phyloP scores from a whole-genome alignment of 1,140 invertebrate species.

The Nasonia giraulti region DNA sequence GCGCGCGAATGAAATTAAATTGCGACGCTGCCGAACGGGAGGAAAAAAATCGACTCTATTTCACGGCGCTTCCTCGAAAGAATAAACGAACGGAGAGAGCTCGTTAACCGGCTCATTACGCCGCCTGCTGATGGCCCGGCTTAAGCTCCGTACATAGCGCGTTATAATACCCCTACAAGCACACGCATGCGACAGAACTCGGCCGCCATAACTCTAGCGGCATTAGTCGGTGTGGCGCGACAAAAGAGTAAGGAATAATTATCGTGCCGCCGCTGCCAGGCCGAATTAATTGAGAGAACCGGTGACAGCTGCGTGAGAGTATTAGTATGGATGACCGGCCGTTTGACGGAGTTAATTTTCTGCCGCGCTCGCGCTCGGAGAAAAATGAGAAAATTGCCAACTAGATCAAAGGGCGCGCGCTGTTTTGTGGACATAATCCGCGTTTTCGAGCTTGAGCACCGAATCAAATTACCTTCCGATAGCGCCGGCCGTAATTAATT shows the following conservation, averaged over 20 bases:
- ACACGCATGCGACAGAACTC: background rate
- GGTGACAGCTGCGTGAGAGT: background rate
- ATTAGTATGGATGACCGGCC: constrained; percentile 10
- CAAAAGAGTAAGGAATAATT: constrained; percentile 34
- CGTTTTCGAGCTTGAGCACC: too few relatives aligned
- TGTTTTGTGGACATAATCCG: too few relatives aligned
- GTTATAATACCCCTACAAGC: background rate
- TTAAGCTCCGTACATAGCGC: background rate
- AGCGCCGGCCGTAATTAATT: too few relatives aligned
- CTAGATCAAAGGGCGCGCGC: too few relatives aligned
- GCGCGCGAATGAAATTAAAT: constrained; percentile 4
- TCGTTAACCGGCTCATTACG: constrained; percentile 31
- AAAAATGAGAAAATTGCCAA: background rate
- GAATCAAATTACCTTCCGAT: too few relatives aligned
- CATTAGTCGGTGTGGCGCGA: background rate
- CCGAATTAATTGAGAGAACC: constrained; percentile 4
- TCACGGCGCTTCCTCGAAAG: background rate
- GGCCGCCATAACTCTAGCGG: background rate
- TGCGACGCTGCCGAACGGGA: background rate
- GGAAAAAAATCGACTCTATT: constrained; percentile 8
- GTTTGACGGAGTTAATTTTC: background rate
- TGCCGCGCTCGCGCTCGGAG: background rate
- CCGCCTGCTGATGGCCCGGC: background rate
- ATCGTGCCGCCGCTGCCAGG: background rate
- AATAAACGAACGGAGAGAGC: background rate